These are phyloP conservation scores for Flexamia atlantica DNA, from an alignment of 2,888 invertebrate genomes.

Conservation along the genomic window DNA sequence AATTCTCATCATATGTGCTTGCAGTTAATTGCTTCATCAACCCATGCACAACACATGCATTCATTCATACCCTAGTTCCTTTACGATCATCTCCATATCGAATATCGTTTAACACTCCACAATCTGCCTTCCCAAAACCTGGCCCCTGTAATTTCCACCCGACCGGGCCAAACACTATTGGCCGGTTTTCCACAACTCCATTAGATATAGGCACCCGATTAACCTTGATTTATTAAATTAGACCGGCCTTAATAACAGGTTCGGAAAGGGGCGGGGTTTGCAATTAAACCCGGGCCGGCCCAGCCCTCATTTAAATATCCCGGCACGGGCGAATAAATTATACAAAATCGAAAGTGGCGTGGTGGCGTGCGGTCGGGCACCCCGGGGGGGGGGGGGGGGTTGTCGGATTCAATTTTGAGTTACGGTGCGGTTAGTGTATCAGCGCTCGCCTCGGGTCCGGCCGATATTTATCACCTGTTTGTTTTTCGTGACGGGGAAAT, in stretches of 20 bases:
- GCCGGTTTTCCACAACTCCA: constrained; percentile 23
- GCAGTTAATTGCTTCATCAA: too few species aligned
- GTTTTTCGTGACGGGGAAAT: constrained; percentile 29
- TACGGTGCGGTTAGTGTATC: constrained; percentile 43
- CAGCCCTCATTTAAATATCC: constrained; percentile 44
- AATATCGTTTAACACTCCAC: too few species aligned
- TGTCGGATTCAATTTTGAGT: constrained; percentile 46
- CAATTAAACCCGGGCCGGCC: constrained; percentile 37
- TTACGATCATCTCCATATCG: too few species aligned
- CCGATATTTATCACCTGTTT: constrained; percentile 26
- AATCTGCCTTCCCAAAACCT: too few species aligned
- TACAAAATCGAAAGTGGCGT: constrained; percentile 45
- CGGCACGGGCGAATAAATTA: constrained; percentile 24
- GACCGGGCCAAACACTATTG: neutral
- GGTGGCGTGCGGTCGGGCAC: neutral
- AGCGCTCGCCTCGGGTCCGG: neutral
- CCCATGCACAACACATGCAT: too few species aligned
- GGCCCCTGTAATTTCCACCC: neutral
- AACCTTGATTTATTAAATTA: constrained; percentile 26
- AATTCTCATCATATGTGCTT: too few species aligned
- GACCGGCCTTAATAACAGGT: constrained; percentile 27
- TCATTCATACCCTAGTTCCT: too few species aligned
- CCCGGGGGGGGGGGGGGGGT: constrained; percentile 8
- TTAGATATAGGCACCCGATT: constrained; percentile 32
- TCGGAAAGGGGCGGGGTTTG: constrained; percentile 2